Percentiles rank a stretch among this genome's conserved stretches.
phyloP scores from a whole-genome alignment of 2,888 invertebrate species.

The Pristionchus exspectatus region DNA sequence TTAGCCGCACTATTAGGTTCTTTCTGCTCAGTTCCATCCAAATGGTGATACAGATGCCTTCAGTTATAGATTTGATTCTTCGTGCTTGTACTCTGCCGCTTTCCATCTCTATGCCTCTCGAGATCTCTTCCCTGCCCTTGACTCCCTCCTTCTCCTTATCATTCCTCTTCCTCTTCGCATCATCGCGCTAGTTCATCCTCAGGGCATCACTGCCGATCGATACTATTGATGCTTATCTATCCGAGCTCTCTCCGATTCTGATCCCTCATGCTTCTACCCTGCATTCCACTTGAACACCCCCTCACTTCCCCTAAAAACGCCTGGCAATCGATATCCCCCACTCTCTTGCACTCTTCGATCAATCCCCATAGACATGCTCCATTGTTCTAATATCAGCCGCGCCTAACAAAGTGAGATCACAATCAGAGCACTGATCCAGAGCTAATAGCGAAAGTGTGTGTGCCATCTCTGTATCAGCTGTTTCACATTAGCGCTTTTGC shows the following conservation, averaged over 20 bases:
- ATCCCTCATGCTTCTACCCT: neutral
- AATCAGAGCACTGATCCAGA: neutral
- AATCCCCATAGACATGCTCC: neutral
- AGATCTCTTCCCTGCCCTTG: neutral
- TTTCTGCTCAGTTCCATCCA: too few relatives aligned
- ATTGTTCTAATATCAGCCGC: neutral
- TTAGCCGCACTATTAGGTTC: too few relatives aligned
- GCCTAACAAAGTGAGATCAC: constrained; percentile 12
- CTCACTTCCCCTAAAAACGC: neutral
- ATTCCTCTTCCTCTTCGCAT: neutral
- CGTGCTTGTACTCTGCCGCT: neutral
- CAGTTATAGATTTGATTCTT: too few relatives aligned
- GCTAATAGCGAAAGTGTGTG: constrained; percentile 23
- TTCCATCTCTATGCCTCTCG: neutral
- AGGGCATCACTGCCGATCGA: neutral
- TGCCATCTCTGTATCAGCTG: neutral
- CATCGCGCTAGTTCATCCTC: neutral
- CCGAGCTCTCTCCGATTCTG: too few relatives aligned
- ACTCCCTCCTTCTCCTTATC: neutral
- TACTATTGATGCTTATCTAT: too few relatives aligned
- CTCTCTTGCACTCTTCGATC: neutral
- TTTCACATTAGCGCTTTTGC: neutral
- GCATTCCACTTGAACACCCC: neutral
- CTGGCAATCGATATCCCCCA: neutral
- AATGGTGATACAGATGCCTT: too few relatives aligned